phyloP scores from a whole-genome alignment of 2,888 invertebrate genomes.

The Homarus gammarus region DNA sequence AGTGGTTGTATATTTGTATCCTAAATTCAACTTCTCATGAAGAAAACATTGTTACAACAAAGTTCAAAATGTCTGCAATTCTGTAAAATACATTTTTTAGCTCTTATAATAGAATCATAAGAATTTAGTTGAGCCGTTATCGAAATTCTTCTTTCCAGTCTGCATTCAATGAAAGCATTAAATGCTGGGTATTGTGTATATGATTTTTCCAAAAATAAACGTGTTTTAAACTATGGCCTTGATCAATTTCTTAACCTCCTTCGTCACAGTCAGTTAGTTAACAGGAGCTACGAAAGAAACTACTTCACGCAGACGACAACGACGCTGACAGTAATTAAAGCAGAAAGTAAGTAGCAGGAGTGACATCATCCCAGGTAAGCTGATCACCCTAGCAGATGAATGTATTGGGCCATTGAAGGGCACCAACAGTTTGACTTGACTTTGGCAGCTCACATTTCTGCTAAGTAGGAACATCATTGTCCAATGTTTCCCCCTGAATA shows the following conservation, averaged over 20 bases:
- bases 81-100: slow-evolving; percentile 72
- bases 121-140: slow-evolving; percentile 70
- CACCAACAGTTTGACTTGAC: no score
- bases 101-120: slow-evolving; percentile 69
- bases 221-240: slow-evolving; percentile 72
- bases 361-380: no score
- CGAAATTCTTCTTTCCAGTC: slow-evolving; percentile 69
- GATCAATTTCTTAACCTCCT: neutral
- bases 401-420: no score
- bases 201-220: slow-evolving; percentile 76
- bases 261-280: no score
- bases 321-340: no score
- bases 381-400: no score
- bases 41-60: slow-evolving; percentile 71
- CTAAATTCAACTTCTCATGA: slow-evolving; percentile 69
- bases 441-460: no score
- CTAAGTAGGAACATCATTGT: no score
- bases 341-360: no score
- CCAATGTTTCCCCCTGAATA: no score
- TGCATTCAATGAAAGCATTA: slow-evolving; percentile 68
- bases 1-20: slow-evolving; percentile 72
- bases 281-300: no score
- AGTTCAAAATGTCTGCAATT: slow-evolving; percentile 72
- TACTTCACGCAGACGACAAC: no score
- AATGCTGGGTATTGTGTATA: slow-evolving; percentile 74